Evolutionary conservation across 2,797 vertebrate genomes (phyloP), one percentile per base, ranked within the genome.

Genomic region (Fistularia tabacaria): DNA sequence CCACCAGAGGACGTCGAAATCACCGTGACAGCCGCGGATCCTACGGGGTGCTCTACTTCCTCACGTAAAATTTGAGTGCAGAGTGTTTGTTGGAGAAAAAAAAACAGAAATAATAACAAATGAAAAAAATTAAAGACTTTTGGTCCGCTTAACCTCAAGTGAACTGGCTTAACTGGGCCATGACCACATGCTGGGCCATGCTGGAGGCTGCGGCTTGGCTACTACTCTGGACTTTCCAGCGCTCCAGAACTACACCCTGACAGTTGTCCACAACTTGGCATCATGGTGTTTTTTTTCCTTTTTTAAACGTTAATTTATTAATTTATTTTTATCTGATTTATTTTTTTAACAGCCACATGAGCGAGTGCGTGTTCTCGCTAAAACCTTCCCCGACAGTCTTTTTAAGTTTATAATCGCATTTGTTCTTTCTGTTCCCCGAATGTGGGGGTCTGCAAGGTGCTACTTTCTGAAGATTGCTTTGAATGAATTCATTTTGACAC

Each of bases 121-220:
- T 25, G 25, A 25, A 25, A 25, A 25, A 25, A 25, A 25, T 5
- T n/a, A n/a, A n/a, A 52, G 52, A 66, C 54, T 62, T 77, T 64
- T 44, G 48, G 47, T 52, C 64, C 67, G 61, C 66, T 77, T 82
- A 71, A 87, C 83, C 73, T 81, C 62, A 56, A 46, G 57, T 76
- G 74, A 77, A 76, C 75, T 74, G 9, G 38, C 66, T 54, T 67
- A 79, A 81, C 74, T 83, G 79, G 64, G 75, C 77, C 77, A 46
- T 71, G 77, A 69, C 61, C 41, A 15, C 74, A 57, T 57, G 69
- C 51, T 58, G 57, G 9, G 49, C 57, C 51, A 69, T 41, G 25
- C 71, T 49, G 1, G 46, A 65, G 71, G 74, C 67, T 57, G 49
- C 57, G 14, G 48, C 5, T 77, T 79, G 73, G 69, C 63, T 73